Conservation (phyloP, 1,140 invertebrate genomes). For the Cryptotermes secundus region DNA sequence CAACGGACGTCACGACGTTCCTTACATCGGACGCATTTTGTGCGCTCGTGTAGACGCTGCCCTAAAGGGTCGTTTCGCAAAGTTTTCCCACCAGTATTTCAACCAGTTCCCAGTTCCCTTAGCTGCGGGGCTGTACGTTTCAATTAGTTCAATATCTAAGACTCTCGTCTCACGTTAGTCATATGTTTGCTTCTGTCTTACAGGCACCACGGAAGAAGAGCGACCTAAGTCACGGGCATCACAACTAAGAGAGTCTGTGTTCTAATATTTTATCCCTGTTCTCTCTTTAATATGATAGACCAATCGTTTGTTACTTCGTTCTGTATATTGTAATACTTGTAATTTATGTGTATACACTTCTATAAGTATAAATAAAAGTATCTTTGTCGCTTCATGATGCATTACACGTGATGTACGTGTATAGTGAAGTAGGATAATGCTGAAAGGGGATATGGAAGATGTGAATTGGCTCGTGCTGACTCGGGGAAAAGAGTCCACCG, state of each 20-base stretch:
- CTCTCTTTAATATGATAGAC: not conserved
- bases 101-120: not conserved
- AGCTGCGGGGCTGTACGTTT: not conserved
- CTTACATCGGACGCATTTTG: too few species aligned
- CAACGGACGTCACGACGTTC: too few species aligned
- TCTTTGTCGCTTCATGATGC: not conserved
- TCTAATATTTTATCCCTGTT: not conserved
- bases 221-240: slow-evolving; percentile 42
- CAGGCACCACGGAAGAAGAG: slow-evolving; percentile 44
- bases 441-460: too few species aligned
- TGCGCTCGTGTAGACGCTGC: too few species aligned
- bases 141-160: not conserved
- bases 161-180: not conserved
- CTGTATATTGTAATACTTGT: not conserved
- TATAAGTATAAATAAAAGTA: slow-evolving; percentile 7
- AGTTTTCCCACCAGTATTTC: not conserved
- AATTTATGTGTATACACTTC: slow-evolving; percentile 4
- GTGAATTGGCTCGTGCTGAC: too few species aligned
- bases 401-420: not conserved
- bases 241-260: slow-evolving; percentile 35
- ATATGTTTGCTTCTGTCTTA: slow-evolving; percentile 36
- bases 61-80: not conserved
- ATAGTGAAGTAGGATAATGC: too few species aligned
- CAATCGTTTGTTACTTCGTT: not conserved
- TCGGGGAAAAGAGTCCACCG: too few species aligned